Percentiles rank a stretch among this genome's conserved stretches.
phyloP scores from a whole-genome alignment of 2,797 vertebrate species.

The Cirrhinus molitorella region DNA sequence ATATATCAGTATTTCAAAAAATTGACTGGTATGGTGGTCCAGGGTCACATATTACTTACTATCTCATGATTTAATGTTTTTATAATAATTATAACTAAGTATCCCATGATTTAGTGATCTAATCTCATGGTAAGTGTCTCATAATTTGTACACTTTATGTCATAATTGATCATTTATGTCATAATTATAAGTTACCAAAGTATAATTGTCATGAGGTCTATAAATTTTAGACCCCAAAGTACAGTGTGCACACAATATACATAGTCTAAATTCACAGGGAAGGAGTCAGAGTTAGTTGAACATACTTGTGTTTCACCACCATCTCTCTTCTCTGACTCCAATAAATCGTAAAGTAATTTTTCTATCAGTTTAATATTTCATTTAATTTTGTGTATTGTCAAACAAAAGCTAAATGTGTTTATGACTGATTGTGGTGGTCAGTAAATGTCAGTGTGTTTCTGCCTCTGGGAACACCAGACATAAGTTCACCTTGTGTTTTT shows the following conservation, averaged over 20 bases:
- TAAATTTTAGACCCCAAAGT: background rate
- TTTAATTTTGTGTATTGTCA: background rate
- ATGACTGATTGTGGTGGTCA: background rate
- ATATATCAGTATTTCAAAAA: too few species aligned
- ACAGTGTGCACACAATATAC: background rate
- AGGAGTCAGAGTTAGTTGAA: background rate
- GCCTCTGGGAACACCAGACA: too few species aligned
- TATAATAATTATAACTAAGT: too few species aligned
- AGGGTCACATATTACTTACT: too few species aligned
- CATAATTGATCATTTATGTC: background rate
- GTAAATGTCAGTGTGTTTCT: conserved; percentile 12
- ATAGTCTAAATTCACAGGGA: background rate
- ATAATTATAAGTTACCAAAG: background rate
- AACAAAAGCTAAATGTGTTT: background rate
- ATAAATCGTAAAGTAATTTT: background rate
- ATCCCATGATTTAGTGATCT: too few species aligned
- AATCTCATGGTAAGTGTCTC: too few species aligned
- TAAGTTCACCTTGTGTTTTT: conserved; percentile 4
- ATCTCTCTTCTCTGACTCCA: background rate
- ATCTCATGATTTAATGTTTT: too few species aligned
- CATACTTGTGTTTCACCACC: background rate
- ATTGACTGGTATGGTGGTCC: too few species aligned
- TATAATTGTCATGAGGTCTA: background rate
- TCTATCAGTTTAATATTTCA: background rate
- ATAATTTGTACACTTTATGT: too few species aligned